Conservation (phyloP, 1,140 invertebrate species). For the Manduca sexta region DNA sequence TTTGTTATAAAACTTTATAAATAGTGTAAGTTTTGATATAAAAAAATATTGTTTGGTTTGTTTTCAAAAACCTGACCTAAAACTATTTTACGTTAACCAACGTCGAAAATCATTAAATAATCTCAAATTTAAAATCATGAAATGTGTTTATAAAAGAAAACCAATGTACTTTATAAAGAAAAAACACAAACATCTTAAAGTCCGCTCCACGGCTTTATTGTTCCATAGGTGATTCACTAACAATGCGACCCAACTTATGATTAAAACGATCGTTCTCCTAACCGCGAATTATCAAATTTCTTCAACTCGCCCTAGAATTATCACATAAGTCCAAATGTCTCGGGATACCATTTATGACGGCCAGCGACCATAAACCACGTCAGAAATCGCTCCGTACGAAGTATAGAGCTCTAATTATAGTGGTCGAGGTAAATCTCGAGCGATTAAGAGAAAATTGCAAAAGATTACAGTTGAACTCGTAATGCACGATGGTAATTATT, state of each 20-base stretch:
- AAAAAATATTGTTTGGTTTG: too few species aligned
- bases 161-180: too few species aligned
- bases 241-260: conserved; percentile 59
- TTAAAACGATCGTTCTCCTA: conserved; percentile 64
- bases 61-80: too few species aligned
- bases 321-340: conserved; percentile 69
- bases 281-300: conserved; percentile 72
- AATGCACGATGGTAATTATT: conserved; percentile 58
- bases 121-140: too few species aligned
- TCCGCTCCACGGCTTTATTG: conserved; percentile 31
- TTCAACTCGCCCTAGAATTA: conserved; percentile 62
- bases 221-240: conserved; percentile 42
- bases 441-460: conserved; percentile 66
- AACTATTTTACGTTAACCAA: too few species aligned
- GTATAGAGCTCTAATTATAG: conserved; percentile 25
- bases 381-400: not conserved
- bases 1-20: not conserved
- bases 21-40: too few species aligned
- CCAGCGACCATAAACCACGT: conserved; percentile 5
- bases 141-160: too few species aligned
- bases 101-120: too few species aligned
- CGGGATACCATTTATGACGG: conserved; percentile 22
- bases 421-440: conserved; percentile 37
- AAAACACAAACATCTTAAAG: too few species aligned
- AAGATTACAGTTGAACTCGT: conserved; percentile 53